Evolutionary conservation across 2,888 invertebrate species (phyloP).

Genomic region (Hemicrepidius hirtus): DNA sequence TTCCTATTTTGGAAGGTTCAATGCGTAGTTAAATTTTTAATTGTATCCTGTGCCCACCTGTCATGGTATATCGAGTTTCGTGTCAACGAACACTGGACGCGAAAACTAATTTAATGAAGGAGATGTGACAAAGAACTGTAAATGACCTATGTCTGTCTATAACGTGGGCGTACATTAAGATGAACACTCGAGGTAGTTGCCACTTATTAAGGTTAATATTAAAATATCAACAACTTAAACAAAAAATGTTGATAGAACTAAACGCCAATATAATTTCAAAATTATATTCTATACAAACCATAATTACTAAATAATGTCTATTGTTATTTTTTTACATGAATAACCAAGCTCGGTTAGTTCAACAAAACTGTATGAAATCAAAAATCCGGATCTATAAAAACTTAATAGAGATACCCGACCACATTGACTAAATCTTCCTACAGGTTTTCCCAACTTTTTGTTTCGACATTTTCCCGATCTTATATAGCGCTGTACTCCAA

Average conservation of each 20-base stretch:
- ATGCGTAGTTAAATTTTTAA: conserved; percentile 13
- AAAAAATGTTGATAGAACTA: neutral
- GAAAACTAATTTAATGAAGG: neutral
- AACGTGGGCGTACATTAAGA: conserved; percentile 7
- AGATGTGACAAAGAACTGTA: conserved; percentile 20
- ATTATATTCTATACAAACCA: too few species aligned
- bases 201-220: conserved; percentile 25
- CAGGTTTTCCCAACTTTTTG: too few species aligned
- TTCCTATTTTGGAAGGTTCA: neutral
- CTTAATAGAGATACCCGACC: too few species aligned
- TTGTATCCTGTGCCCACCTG: conserved; percentile 23
- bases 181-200: conserved; percentile 9
- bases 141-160: conserved; percentile 6
- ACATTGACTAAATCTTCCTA: too few species aligned
- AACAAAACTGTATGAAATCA: too few species aligned
- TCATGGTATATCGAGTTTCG: neutral
- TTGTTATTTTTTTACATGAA: too few species aligned
- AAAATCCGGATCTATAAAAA: too few species aligned
- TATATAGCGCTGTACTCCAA: too few species aligned
- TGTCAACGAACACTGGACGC: conserved; percentile 13
- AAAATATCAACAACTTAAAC: conserved; percentile 17
- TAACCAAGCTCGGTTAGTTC: too few species aligned
- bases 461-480: too few species aligned
- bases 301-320: too few species aligned
- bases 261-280: too few species aligned